These are phyloP conservation scores for Zelleria hepariella DNA, from an alignment of 2,888 invertebrate genomes.

Conservation along the genomic window DNA sequence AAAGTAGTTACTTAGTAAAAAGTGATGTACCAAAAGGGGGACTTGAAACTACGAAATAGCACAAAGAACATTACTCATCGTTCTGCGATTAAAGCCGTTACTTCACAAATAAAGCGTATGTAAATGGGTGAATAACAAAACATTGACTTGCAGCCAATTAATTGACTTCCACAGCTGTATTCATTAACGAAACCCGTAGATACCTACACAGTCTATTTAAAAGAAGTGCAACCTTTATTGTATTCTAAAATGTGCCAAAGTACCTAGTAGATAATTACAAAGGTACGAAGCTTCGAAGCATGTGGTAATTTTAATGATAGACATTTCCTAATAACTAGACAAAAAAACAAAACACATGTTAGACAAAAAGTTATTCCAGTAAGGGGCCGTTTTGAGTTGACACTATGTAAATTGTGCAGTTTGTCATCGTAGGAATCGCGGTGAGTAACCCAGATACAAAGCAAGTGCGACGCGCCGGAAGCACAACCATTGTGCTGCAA, in stretches of 20 bases:
- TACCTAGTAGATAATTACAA: too few species aligned
- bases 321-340: too few species aligned
- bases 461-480: conserved; percentile 52
- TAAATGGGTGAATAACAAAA: conserved; percentile 8
- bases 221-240: too few species aligned
- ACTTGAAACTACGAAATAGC: background rate
- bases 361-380: background rate
- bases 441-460: conserved; percentile 72
- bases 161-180: background rate
- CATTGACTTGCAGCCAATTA: background rate
- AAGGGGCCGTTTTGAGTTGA: background rate
- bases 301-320: too few species aligned
- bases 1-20: too few species aligned
- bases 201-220: background rate
- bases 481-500: conserved; percentile 64
- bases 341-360: background rate
- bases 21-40: background rate
- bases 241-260: too few species aligned
- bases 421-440: conserved; percentile 38
- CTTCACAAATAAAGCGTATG: conserved; percentile 4
- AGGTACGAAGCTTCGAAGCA: too few species aligned
- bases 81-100: conserved; percentile 5
- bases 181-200: background rate
- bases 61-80: conserved; percentile 1
- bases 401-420: background rate